Evolutionary conservation across 1,140 invertebrate genomes (phyloP).

Genomic region (Ylistrum balloti): DNA sequence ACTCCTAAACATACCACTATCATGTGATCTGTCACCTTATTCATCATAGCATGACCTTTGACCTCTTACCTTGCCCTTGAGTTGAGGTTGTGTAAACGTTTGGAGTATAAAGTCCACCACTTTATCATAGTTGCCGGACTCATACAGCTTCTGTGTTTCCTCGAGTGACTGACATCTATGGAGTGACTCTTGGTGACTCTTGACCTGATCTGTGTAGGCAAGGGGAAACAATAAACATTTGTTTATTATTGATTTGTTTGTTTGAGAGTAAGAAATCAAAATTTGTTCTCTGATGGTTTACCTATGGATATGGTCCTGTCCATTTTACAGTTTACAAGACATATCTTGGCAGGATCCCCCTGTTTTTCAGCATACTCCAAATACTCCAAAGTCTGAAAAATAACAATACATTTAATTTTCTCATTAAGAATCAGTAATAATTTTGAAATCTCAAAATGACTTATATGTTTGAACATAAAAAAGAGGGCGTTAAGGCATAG

Average conservation of each 20-base stretch:
- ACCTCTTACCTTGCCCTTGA: conserved; percentile 49
- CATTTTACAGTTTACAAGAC: conserved; percentile 28
- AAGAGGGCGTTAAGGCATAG: too few species aligned
- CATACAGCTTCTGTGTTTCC: conserved; percentile 81
- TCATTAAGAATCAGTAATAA: too few species aligned
- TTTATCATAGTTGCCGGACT: conserved; percentile 77
- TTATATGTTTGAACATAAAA: too few species aligned
- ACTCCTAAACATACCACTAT: neutral
- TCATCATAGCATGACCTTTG: neutral
- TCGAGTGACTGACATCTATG: conserved; percentile 82
- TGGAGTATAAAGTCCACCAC: conserved; percentile 80
- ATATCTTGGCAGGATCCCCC: neutral
- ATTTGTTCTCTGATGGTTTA: too few species aligned
- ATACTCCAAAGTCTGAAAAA: neutral
- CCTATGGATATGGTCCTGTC: neutral
- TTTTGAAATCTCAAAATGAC: too few species aligned
- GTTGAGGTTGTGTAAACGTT: conserved; percentile 70
- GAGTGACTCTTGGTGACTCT: conserved; percentile 77
- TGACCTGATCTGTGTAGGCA: conserved; percentile 64
- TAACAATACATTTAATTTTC: too few species aligned
- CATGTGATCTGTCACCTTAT: neutral
- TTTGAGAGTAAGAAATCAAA: too few species aligned
- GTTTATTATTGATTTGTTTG: too few species aligned
- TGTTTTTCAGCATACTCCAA: neutral
- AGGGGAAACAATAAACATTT: too few species aligned